These are phyloP conservation scores for Sebastes matsubarae DNA, from an alignment of 2,797 vertebrate species.

Conservation along the genomic window DNA sequence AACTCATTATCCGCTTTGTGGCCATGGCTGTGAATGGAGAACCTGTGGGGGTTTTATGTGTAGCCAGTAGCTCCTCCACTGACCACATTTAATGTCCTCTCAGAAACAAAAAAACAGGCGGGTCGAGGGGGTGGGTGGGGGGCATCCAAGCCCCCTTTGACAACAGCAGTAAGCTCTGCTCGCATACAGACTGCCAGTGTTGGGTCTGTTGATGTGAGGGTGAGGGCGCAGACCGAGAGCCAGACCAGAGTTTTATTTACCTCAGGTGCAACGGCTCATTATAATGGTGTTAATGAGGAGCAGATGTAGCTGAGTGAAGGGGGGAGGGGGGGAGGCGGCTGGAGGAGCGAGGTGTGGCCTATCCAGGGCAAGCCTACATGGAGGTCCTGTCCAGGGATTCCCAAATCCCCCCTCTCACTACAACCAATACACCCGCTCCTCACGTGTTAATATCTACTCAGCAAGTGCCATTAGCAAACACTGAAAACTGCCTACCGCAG, in stretches of 20 bases:
- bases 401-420: slow-evolving; percentile 51
- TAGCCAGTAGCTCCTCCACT: slow-evolving; percentile 89
- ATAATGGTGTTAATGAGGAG: slow-evolving; percentile 82
- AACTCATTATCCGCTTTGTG: slow-evolving; percentile 99
- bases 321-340: background rate
- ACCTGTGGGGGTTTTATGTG: slow-evolving; percentile 89
- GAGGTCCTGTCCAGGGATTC: slow-evolving; percentile 74
- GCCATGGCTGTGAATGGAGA: slow-evolving; percentile 91
- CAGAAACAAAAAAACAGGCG: slow-evolving; percentile 48
- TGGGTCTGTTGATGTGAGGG: slow-evolving; percentile 55
- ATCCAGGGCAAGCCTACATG: slow-evolving; percentile 66
- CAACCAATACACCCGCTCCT: slow-evolving; percentile 60
- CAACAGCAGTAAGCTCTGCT: slow-evolving; percentile 48
- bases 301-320: slow-evolving; percentile 78
- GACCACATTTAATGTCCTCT: slow-evolving; percentile 82
- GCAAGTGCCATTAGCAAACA: slow-evolving; percentile 79
- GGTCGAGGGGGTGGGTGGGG: slow-evolving; percentile 23
- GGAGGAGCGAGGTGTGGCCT: slow-evolving; percentile 62
- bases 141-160: slow-evolving; percentile 48
- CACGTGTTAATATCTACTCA: slow-evolving; percentile 80
- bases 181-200: slow-evolving; percentile 47
- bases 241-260: slow-evolving; percentile 74
- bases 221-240: slow-evolving; percentile 48
- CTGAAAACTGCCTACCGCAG: slow-evolving; percentile 66
- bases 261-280: slow-evolving; percentile 83